Conservation (phyloP, 2,797 vertebrate genomes). For the Diceros bicornis region DNA sequence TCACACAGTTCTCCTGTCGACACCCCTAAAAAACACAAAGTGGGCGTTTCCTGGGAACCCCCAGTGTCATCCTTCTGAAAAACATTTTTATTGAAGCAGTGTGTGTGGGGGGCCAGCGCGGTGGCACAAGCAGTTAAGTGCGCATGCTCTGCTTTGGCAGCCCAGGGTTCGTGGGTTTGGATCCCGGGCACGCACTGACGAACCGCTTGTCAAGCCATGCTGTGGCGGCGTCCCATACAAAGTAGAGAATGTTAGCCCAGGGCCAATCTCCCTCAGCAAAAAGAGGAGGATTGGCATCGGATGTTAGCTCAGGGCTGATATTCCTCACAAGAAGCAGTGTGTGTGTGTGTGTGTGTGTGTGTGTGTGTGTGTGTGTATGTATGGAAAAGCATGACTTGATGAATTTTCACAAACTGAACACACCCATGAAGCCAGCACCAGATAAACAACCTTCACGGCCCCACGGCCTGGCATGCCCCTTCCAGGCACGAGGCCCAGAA, state of each 20-base stretch:
- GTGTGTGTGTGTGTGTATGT: background rate
- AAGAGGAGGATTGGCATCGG: no score
- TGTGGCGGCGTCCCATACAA: no score
- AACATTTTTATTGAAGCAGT: background rate
- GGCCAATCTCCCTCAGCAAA: no score
- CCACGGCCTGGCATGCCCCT: rapidly evolving
- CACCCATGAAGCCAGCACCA: background rate
- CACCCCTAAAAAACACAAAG: background rate
- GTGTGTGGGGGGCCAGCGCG: no score
- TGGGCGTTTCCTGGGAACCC: background rate
- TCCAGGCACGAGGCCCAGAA: background rate
- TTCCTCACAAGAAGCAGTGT: background rate
- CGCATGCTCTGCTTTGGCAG: no score
- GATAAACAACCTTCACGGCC: background rate
- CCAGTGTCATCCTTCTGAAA: rapidly evolving
- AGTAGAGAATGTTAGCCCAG: no score
- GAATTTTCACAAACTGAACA: background rate
- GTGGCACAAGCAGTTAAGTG: no score
- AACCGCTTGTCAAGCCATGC: no score
- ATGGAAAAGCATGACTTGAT: background rate
- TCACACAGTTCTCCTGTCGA: background rate
- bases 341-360: background rate
- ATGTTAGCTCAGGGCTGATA: no score
- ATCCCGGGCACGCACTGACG: no score
- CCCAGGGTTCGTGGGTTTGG: no score